Conservation (phyloP, 2,888 invertebrate species). For the Blastobasis lacticolella region DNA sequence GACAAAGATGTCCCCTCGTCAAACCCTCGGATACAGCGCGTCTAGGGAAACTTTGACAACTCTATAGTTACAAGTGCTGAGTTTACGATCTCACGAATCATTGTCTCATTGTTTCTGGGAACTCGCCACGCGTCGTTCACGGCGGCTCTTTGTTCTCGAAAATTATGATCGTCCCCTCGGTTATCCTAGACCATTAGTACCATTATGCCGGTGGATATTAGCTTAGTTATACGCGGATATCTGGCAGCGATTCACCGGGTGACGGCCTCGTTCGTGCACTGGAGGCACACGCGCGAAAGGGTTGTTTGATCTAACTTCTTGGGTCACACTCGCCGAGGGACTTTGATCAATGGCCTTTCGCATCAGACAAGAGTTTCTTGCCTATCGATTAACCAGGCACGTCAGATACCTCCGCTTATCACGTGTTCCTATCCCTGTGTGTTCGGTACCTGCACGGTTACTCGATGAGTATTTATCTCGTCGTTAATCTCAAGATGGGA, state of each 20-base stretch:
- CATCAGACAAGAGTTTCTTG: too few relatives aligned
- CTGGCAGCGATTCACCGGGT: constrained; percentile 25
- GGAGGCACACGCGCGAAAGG: too few relatives aligned
- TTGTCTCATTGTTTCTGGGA: constrained; percentile 59
- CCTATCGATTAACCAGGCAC: too few relatives aligned
- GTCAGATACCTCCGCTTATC: too few relatives aligned
- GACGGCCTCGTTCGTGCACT: constrained; percentile 7
- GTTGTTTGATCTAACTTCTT: too few relatives aligned
- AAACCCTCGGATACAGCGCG: constrained; percentile 32
- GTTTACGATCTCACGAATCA: constrained; percentile 57
- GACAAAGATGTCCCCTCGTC: constrained; percentile 34
- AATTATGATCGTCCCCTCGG: constrained; percentile 60
- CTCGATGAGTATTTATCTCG: too few relatives aligned
- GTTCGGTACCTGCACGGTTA: too few relatives aligned
- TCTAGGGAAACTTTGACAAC: constrained; percentile 45
- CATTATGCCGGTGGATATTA: constrained; percentile 51
- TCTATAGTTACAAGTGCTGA: constrained; percentile 39
- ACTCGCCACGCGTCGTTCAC: constrained; percentile 50
- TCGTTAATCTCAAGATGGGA: too few relatives aligned
- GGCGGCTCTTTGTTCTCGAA: constrained; percentile 50
- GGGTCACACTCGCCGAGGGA: too few relatives aligned
- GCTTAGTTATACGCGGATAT: constrained; percentile 34
- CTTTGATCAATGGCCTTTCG: too few relatives aligned
- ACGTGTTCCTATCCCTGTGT: too few relatives aligned
- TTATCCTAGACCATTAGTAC: constrained; percentile 56